phyloP scores from a whole-genome alignment of 2,888 invertebrate genomes.

The Schrankia costaestrigalis region DNA sequence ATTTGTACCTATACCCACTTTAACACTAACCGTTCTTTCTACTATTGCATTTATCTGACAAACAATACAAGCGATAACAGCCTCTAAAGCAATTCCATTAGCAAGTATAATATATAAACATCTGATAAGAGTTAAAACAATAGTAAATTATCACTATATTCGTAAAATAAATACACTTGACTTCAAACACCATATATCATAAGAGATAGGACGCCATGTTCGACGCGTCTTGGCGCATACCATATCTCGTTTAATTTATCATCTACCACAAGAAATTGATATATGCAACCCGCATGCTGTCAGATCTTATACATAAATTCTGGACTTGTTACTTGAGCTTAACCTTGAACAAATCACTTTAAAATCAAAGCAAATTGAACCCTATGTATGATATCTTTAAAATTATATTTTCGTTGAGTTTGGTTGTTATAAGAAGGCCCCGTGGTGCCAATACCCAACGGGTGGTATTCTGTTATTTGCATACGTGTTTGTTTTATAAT shows the following conservation, averaged over 20 bases:
- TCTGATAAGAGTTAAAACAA: constrained; percentile 24
- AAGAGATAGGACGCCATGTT: constrained; percentile 33
- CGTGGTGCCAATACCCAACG: constrained; percentile 61
- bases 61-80: too few relatives aligned
- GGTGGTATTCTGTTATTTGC: constrained; percentile 68
- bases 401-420: constrained; percentile 5
- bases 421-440: constrained; percentile 34
- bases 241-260: constrained; percentile 65
- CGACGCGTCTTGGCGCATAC: constrained; percentile 44
- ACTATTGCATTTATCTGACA: too few relatives aligned
- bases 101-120: constrained; percentile 8
- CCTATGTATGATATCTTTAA: constrained; percentile 26
- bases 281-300: constrained; percentile 50
- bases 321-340: constrained; percentile 44
- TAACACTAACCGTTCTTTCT: too few relatives aligned
- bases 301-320: constrained; percentile 46
- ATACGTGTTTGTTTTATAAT: constrained; percentile 66
- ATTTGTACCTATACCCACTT: too few relatives aligned
- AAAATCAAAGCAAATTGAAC: constrained; percentile 26
- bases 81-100: constrained; percentile 3
- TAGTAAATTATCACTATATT: constrained; percentile 27
- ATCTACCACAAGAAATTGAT: constrained; percentile 63
- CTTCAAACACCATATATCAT: constrained; percentile 31
- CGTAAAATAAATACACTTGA: constrained; percentile 24
- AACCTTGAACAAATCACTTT: constrained; percentile 39